Percentiles rank a stretch among this genome's conserved stretches.
phyloP scores from a whole-genome alignment of 1,140 invertebrate genomes.

The Episyrphus balteatus region DNA sequence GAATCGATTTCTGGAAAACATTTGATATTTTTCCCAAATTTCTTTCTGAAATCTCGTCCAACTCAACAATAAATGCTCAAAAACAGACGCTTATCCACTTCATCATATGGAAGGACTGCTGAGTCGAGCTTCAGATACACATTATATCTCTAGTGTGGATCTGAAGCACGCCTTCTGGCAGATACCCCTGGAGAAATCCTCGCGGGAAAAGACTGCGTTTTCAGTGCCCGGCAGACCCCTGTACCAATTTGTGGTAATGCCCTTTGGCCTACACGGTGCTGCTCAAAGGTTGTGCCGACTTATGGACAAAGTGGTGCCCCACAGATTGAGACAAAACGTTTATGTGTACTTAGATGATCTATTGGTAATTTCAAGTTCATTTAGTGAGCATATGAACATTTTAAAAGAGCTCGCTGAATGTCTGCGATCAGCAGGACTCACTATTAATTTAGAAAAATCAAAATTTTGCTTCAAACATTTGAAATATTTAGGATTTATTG shows the following conservation, averaged over 20 bases:
- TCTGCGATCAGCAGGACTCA: slow-evolving; percentile 33
- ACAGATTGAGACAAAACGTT: background rate
- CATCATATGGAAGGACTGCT: slow-evolving; percentile 14
- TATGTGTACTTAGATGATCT: slow-evolving; percentile 36
- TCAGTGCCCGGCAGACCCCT: slow-evolving; percentile 7
- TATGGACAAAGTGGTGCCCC: slow-evolving; percentile 2
- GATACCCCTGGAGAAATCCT: slow-evolving; percentile 17
- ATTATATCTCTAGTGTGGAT: slow-evolving; percentile 11
- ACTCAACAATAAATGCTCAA: slow-evolving; percentile 17
- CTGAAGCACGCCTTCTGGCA: slow-evolving; percentile 27
- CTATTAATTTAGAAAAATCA: too few species aligned
- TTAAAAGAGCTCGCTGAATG: slow-evolving; percentile 28
- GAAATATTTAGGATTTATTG: slow-evolving; percentile 11
- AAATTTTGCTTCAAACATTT: slow-evolving; percentile 24
- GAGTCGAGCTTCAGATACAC: slow-evolving; percentile 7
- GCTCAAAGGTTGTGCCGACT: background rate
- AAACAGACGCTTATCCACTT: slow-evolving; percentile 23
- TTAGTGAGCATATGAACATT: slow-evolving; percentile 34
- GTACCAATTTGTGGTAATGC: slow-evolving; percentile 8
- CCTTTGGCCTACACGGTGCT: slow-evolving; percentile 7
- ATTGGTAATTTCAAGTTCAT: slow-evolving; percentile 26
- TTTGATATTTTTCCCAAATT: slow-evolving; percentile 8
- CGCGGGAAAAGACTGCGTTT: slow-evolving; percentile 37
- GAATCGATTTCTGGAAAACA: slow-evolving; percentile 5
- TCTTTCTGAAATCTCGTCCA: slow-evolving; percentile 5